These are phyloP conservation scores for Tenebrio molitor DNA, from an alignment of 1,140 invertebrate genomes.

Conservation along the genomic window DNA sequence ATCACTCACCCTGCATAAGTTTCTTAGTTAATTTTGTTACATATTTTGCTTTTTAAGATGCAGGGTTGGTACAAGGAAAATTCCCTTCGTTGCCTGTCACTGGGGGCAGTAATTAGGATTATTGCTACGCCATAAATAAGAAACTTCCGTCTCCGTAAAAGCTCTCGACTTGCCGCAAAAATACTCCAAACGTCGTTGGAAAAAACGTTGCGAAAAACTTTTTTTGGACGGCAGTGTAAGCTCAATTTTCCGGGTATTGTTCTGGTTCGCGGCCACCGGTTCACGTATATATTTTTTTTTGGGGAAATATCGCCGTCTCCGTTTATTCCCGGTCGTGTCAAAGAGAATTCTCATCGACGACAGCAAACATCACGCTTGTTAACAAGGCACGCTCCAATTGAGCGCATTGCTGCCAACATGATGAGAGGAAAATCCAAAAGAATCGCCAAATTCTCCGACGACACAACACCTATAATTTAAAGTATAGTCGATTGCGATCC, in stretches of 20 bases:
- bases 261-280: too few relatives aligned
- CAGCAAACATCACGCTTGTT: constrained; percentile 20
- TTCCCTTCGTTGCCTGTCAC: too few relatives aligned
- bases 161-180: too few relatives aligned
- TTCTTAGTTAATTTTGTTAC: too few relatives aligned
- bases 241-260: constrained; percentile 2
- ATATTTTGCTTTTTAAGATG: too few relatives aligned
- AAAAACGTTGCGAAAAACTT: not conserved
- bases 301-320: not conserved
- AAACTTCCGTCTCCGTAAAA: too few relatives aligned
- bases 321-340: not conserved
- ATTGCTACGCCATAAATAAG: too few relatives aligned
- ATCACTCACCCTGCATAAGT: too few relatives aligned
- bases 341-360: constrained; percentile 2
- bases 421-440: constrained; percentile 17
- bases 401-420: constrained; percentile 27
- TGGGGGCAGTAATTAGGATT: too few relatives aligned
- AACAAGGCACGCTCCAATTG: constrained; percentile 6
- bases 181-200: not conserved
- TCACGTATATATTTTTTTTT: too few relatives aligned
- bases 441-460: constrained; percentile 38
- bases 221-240: not conserved
- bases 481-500: constrained; percentile 23
- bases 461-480: constrained; percentile 34
- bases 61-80: too few relatives aligned